These are phyloP conservation scores for Calameuta idolon DNA, from an alignment of 2,888 invertebrate species.

Conservation along the genomic window DNA sequence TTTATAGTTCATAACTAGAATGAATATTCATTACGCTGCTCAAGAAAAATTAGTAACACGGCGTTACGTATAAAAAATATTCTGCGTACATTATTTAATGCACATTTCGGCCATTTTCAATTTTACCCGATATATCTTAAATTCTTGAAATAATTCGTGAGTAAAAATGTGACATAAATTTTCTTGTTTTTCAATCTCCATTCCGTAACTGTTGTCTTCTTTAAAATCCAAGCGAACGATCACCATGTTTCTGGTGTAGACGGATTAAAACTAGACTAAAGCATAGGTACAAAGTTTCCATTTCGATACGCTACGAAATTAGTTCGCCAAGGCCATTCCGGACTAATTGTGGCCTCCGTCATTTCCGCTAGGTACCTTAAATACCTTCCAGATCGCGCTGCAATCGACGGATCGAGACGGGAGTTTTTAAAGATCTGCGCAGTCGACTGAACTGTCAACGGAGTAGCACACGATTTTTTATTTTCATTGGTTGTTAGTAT, in stretches of 20 bases:
- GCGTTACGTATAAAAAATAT: not conserved
- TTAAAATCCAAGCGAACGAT: not conserved
- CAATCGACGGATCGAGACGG: not conserved
- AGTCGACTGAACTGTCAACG: slow-evolving; percentile 14
- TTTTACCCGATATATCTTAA: not conserved
- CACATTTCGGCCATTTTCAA: not conserved
- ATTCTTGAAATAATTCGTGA: not conserved
- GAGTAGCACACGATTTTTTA: not conserved
- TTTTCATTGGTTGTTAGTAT: slow-evolving; percentile 62
- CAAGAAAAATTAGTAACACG: not conserved
- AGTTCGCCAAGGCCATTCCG: not conserved
- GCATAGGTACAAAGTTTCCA: not conserved
- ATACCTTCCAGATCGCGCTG: not conserved
- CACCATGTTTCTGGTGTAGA: not conserved
- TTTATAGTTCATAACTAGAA: not conserved
- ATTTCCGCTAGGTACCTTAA: not conserved
- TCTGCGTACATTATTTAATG: not conserved
- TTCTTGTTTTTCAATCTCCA: not conserved
- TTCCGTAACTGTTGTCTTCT: not conserved
- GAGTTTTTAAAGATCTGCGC: slow-evolving; percentile 11
- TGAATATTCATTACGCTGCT: not conserved
- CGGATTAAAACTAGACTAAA: slow-evolving; percentile 4
- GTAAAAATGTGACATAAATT: not conserved
- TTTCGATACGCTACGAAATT: slow-evolving; percentile 1
- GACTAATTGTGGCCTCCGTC: slow-evolving; percentile 1